Conservation (phyloP, 2,888 invertebrate genomes). For the Melieria omissa region DNA sequence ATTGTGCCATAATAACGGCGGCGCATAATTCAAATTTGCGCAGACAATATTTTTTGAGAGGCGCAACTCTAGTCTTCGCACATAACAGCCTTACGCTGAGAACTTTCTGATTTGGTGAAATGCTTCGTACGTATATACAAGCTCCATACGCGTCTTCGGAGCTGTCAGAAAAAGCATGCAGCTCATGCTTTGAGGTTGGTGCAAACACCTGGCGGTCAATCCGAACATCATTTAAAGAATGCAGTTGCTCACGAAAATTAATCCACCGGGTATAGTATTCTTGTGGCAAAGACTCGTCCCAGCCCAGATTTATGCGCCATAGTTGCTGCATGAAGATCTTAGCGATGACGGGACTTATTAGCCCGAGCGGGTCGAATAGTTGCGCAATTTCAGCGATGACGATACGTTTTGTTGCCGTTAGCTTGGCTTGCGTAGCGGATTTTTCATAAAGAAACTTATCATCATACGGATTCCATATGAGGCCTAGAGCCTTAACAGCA, state of each 20-base stretch:
- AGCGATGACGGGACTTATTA: slow-evolving; percentile 9
- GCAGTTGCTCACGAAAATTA: slow-evolving; percentile 25
- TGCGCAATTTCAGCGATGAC: slow-evolving; percentile 12
- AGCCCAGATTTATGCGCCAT: too few species aligned
- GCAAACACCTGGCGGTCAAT: slow-evolving; percentile 29
- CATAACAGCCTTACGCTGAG: slow-evolving; percentile 6
- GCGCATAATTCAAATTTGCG: slow-evolving; percentile 33
- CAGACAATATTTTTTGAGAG: slow-evolving; percentile 23
- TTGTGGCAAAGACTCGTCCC: slow-evolving; percentile 25
- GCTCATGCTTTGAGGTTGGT: slow-evolving; percentile 14
- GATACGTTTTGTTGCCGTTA: background rate
- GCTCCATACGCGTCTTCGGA: slow-evolving; percentile 32
- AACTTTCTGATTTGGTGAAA: slow-evolving; percentile 6
- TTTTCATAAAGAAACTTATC: slow-evolving; percentile 14
- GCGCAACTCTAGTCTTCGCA: slow-evolving; percentile 30
- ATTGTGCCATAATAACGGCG: slow-evolving; percentile 30
- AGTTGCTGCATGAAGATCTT: slow-evolving; percentile 15
- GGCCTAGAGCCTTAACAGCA: background rate
- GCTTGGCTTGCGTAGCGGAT: background rate
- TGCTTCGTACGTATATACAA: slow-evolving; percentile 23
- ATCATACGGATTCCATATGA: background rate
- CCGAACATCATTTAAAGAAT: slow-evolving; percentile 20
- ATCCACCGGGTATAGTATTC: slow-evolving; percentile 25
- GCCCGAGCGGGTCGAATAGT: slow-evolving; percentile 10
- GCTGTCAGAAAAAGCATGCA: slow-evolving; percentile 35